phyloP scores from a whole-genome alignment of 2,797 vertebrate genomes.

The Bucorvus abyssinicus region DNA sequence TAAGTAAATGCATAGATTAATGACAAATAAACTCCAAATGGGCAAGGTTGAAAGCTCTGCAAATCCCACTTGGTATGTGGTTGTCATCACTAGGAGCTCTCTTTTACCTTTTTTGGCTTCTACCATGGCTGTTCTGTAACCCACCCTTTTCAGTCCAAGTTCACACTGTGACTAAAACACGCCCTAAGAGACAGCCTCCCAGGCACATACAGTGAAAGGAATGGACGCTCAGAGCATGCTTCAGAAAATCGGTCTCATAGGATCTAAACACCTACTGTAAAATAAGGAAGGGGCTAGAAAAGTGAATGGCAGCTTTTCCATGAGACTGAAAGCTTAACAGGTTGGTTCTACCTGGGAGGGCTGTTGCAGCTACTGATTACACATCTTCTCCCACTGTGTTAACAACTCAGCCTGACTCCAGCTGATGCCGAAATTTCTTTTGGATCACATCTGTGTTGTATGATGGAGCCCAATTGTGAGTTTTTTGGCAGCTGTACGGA shows the following conservation, averaged over 20 bases:
- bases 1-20: not conserved
- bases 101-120: not conserved
- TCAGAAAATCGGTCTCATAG: not conserved
- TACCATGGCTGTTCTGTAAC: not conserved
- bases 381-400: conserved; percentile 1
- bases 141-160: not conserved
- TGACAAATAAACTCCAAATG: not conserved
- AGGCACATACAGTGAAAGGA: not conserved
- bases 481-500: conserved; percentile 9
- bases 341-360: conserved; percentile 4
- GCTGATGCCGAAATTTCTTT: not conserved
- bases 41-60: not conserved
- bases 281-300: not conserved
- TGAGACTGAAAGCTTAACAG: not conserved
- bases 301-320: not conserved
- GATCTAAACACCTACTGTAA: not conserved
- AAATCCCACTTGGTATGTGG: not conserved
- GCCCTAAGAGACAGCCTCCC: not conserved
- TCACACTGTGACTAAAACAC: not conserved
- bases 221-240: not conserved
- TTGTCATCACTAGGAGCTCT: not conserved
- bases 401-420: conserved; percentile 1
- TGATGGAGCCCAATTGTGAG: not conserved
- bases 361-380: not conserved
- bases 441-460: not conserved